Base-by-base conservation (phyloP, 1,140 invertebrate genomes). In the Coelopa frigida region DNA sequence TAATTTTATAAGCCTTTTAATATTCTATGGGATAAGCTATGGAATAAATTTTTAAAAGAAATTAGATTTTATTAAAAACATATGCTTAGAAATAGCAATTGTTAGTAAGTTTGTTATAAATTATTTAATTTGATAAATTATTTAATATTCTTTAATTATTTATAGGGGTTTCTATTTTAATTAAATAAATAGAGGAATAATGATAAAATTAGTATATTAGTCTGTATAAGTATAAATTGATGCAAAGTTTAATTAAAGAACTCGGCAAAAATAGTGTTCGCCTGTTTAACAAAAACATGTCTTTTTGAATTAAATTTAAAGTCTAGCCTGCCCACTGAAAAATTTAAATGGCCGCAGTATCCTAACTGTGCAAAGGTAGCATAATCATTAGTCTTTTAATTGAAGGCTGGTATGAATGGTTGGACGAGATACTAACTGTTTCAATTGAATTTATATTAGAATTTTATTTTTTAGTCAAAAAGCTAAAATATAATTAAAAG, bases 241-340 rank as follows among this genome's bases (percentile, higher is more conserved):
- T 54, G 52, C 57, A 42, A 72, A 59, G 48, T 75, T 68, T 65
- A 49, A 52, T 66, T 70, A 75, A 79, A 70, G 72, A 81, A 82
- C 71, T 82, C 61, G 72, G 73, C 78, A 81, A 80, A 73, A 66
- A 60, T 65, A 70, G 73, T 75, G 73, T 77, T 75, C 73, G 76
- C 72, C 73, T 82, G 79, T 82, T 83, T 83, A 82, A 58, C 75
- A 83, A 83, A 84, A 83, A 83, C 78, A 81, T 83, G 69, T 75
- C 73, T 75, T 77, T 72, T 73, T 70, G 75, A 63, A 50, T 48
- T 68, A 72, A 70, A 75, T 81, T 69, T 72, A 73, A 78, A 70
- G 72, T 81, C 69, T 63, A 65, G 70, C 73, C 78, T 83, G 78
- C 77, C 73, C 54, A 56, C 51, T 56, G 54, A 56, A 45, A 37